Percentiles rank a stretch among this genome's conserved stretches.
phyloP scores from a whole-genome alignment of 2,888 invertebrate species.

The Drosophila nigricruria region DNA sequence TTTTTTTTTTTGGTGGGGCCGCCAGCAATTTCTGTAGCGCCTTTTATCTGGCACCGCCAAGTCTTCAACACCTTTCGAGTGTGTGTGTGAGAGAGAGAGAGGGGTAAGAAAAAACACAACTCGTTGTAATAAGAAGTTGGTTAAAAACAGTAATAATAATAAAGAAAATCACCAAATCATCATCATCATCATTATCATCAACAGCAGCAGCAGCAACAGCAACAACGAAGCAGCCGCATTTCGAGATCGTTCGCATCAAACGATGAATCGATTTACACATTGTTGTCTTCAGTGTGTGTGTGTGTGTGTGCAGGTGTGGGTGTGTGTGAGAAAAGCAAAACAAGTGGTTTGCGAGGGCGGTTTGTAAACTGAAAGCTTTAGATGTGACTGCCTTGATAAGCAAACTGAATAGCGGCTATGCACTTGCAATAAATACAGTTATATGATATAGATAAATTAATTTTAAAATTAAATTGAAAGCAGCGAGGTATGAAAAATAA shows the following conservation, averaged over 20 bases:
- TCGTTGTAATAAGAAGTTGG: constrained; percentile 80
- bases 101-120: constrained; percentile 51
- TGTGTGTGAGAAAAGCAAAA: constrained; percentile 35
- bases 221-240: constrained; percentile 34
- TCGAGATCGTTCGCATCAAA: constrained; percentile 65
- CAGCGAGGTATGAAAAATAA: too few species aligned
- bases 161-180: constrained; percentile 82
- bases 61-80: constrained; percentile 81
- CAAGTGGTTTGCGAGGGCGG: constrained; percentile 48
- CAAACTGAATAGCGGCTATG: background rate
- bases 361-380: constrained; percentile 30
- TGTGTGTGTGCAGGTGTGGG: constrained; percentile 10
- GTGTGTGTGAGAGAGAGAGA: constrained; percentile 42
- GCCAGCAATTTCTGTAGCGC: constrained; percentile 72
- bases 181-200: constrained; percentile 74
- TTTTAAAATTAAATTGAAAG: background rate
- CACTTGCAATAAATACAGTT: background rate
- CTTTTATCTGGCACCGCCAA: constrained; percentile 81
- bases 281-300: constrained; percentile 43
- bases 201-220: constrained; percentile 33
- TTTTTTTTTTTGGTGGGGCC: constrained; percentile 33
- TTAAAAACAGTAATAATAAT: constrained; percentile 82
- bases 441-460: background rate
- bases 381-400: constrained; percentile 18
- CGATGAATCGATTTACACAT: constrained; percentile 80